Conservation (phyloP, 2,797 vertebrate genomes). For the Kryptolebias ocellatus region DNA sequence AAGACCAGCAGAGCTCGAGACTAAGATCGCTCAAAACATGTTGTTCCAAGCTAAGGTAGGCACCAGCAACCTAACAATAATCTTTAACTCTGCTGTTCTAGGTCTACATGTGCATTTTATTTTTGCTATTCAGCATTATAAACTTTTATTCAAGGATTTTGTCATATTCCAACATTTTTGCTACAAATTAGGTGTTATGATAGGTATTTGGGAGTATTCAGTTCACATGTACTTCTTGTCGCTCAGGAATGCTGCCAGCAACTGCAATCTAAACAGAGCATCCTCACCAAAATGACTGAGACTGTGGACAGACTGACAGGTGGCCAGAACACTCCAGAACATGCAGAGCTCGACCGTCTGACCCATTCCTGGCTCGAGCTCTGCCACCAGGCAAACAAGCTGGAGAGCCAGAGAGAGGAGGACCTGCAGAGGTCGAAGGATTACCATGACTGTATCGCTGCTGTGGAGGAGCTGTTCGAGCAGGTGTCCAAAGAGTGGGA, state of each 20-base stretch:
- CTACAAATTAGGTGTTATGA: constrained; percentile 12
- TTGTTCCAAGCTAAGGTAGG: constrained; percentile 91
- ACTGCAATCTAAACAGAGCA: constrained; percentile 86
- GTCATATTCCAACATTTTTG: constrained; percentile 9
- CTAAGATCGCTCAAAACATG: constrained; percentile 94
- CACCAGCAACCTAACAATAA: neutral
- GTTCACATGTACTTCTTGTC: constrained; percentile 49
- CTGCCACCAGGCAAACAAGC: constrained; percentile 85
- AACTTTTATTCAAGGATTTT: neutral
- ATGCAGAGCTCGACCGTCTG: constrained; percentile 87
- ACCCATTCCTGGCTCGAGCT: constrained; percentile 91
- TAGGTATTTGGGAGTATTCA: constrained; percentile 19
- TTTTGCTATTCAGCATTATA: neutral
- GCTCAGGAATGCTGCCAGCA: constrained; percentile 89
- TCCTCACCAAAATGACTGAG: constrained; percentile 87
- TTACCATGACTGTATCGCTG: constrained; percentile 88
- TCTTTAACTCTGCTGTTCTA: too few relatives aligned
- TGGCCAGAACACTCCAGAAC: constrained; percentile 90
- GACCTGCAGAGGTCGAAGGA: constrained; percentile 89
- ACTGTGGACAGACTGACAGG: constrained; percentile 81
- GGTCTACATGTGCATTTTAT: neutral
- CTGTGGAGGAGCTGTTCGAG: constrained; percentile 90
- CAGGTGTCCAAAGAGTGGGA: constrained; percentile 96
- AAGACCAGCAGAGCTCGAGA: constrained; percentile 90
- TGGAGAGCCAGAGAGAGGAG: constrained; percentile 88